phyloP scores from a whole-genome alignment of 35 echinoderm and acorn worm genomes.

The Eucidaris tribuloides region DNA sequence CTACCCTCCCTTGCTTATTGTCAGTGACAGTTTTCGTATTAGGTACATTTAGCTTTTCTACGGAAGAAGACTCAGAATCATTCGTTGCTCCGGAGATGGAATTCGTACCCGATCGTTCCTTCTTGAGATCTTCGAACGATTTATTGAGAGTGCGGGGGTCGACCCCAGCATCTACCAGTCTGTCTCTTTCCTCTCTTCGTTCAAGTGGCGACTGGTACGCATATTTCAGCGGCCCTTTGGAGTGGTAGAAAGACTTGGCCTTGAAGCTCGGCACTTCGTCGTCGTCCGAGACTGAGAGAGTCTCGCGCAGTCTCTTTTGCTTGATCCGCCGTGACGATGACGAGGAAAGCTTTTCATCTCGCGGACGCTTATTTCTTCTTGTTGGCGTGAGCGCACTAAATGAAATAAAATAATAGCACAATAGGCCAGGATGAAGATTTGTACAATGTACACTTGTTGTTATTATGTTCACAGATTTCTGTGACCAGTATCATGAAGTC shows the following conservation, averaged over 20 bases:
- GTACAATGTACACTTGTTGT: background rate
- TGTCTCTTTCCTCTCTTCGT: constrained; percentile 1
- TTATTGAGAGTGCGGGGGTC: background rate
- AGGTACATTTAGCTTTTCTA: too few species aligned
- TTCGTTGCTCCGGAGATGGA: too few species aligned
- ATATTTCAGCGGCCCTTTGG: background rate
- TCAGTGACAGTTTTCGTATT: too few species aligned
- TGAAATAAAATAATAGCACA: background rate
- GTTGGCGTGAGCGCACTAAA: background rate
- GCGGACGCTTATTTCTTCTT: background rate
- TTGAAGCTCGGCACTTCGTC: constrained; percentile 18
- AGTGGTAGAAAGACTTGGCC: background rate
- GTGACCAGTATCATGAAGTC: background rate
- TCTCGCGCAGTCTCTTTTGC: background rate
- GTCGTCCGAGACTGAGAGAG: background rate
- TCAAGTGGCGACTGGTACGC: constrained; percentile 2
- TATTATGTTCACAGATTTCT: background rate
- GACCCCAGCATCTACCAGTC: background rate
- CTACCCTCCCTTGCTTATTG: too few species aligned
- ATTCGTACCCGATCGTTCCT: too few species aligned
- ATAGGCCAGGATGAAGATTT: background rate
- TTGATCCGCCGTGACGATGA: background rate
- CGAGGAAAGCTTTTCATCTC: background rate
- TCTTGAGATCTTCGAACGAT: constrained; percentile 7
- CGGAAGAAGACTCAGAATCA: too few species aligned